These are phyloP conservation scores for Micromys minutus DNA, from an alignment of 2,113 vertebrate species.

Conservation along the genomic window DNA sequence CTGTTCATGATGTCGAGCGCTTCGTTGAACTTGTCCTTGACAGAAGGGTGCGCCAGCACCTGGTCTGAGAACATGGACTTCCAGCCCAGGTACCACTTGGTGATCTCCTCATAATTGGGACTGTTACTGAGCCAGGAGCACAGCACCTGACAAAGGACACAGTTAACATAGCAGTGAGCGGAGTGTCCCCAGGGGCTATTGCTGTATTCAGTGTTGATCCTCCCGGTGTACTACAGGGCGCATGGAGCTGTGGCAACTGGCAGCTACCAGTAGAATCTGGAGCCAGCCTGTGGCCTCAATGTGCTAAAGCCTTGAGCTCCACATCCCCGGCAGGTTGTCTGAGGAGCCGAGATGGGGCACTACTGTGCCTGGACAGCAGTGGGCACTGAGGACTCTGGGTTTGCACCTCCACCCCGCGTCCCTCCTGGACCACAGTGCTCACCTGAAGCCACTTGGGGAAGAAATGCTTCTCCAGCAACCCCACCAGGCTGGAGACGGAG, in stretches of 20 bases:
- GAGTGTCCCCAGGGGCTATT: neutral
- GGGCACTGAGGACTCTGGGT: neutral
- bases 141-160: conserved; percentile 89
- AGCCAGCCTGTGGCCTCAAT: neutral
- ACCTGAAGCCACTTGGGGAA: conserved; percentile 99
- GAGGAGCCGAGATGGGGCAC: neutral
- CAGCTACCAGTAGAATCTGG: neutral
- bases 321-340: neutral
- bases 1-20: conserved; percentile 98
- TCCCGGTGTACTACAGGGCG: neutral
- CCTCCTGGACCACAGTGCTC: neutral
- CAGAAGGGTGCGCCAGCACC: conserved; percentile 91
- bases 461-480: conserved; percentile 97
- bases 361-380: neutral
- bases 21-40: conserved; percentile 99
- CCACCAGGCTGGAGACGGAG: conserved; percentile 94
- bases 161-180: neutral
- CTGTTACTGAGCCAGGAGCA: conserved; percentile 99
- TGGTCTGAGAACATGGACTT: conserved; percentile 97
- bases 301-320: neutral
- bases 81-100: conserved; percentile 99
- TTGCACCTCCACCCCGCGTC: neutral
- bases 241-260: neutral
- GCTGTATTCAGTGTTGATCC: too few relatives aligned
- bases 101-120: conserved; percentile 98